Conservation (phyloP, 2,888 invertebrate genomes). For the Melanargia galathea region DNA sequence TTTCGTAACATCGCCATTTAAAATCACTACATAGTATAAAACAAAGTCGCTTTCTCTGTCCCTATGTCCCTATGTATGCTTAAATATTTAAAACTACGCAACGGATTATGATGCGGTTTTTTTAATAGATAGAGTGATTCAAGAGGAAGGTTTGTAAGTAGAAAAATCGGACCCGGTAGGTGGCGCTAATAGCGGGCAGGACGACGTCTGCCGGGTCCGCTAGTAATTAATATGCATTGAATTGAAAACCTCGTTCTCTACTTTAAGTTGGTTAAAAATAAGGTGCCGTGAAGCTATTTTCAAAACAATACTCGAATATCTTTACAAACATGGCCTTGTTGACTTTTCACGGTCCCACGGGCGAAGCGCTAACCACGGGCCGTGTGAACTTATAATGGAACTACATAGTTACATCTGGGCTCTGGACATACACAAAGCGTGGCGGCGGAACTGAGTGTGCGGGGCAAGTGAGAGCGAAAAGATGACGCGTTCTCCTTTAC, state of each 20-base stretch:
- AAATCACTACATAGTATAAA: too few relatives aligned
- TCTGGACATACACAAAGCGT: not conserved
- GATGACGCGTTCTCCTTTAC: too few relatives aligned
- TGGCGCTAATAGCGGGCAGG: too few relatives aligned
- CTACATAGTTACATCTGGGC: conserved; percentile 21
- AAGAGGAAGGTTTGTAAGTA: too few relatives aligned
- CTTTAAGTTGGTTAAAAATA: not conserved
- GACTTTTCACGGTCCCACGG: conserved; percentile 44
- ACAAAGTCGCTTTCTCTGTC: too few relatives aligned
- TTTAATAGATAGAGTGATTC: too few relatives aligned
- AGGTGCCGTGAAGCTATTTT: conserved; percentile 26
- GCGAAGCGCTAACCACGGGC: conserved; percentile 40
- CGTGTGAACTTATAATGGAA: conserved; percentile 44
- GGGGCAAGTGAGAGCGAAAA: too few relatives aligned
- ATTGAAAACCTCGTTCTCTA: not conserved
- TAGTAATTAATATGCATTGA: not conserved
- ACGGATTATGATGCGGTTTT: too few relatives aligned
- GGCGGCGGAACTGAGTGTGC: not conserved
- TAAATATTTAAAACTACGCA: too few relatives aligned
- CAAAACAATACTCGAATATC: conserved; percentile 39
- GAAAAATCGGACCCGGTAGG: too few relatives aligned
- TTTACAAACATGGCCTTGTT: conserved; percentile 44
- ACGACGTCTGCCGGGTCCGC: too few relatives aligned
- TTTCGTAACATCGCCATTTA: not conserved
- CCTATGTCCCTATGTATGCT: too few relatives aligned